These are phyloP conservation scores for Reinhardtius hippoglossoides DNA, from an alignment of 2,113 vertebrate genomes.

Conservation along the genomic window DNA sequence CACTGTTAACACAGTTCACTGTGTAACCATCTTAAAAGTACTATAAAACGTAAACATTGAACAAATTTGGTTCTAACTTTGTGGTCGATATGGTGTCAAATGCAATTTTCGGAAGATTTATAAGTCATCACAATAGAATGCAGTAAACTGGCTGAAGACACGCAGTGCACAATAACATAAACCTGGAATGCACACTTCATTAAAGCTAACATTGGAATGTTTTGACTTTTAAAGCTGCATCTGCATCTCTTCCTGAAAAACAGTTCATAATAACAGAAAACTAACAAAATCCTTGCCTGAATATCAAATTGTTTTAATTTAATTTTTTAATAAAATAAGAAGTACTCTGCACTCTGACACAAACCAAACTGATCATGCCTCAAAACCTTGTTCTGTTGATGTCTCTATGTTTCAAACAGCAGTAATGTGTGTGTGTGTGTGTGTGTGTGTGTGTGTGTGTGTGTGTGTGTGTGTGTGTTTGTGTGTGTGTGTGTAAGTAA, in stretches of 20 bases:
- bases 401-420: slow-evolving; percentile 44
- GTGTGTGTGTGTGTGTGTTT: not conserved
- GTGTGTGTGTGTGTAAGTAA: not conserved
- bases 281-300: not conserved
- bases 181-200: not conserved
- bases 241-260: not conserved
- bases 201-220: slow-evolving; percentile 28
- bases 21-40: not conserved
- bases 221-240: slow-evolving; percentile 21
- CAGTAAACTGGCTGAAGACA: not conserved
- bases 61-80: not conserved
- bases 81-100: not conserved
- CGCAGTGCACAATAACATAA: not conserved
- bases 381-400: slow-evolving; percentile 11
- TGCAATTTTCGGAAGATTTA: not conserved
- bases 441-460: too few relatives aligned
- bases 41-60: slow-evolving; percentile 29
- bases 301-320: too few relatives aligned
- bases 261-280: not conserved
- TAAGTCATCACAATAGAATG: not conserved
- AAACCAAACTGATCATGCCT: slow-evolving; percentile 21
- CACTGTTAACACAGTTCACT: not conserved
- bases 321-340: not conserved
- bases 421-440: slow-evolving; percentile 4
- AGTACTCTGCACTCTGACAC: not conserved